Percentiles rank a stretch among this genome's conserved stretches.
Conservation (phyloP, 2,888 invertebrate genomes). For the Ormyrus rosae region DNA sequence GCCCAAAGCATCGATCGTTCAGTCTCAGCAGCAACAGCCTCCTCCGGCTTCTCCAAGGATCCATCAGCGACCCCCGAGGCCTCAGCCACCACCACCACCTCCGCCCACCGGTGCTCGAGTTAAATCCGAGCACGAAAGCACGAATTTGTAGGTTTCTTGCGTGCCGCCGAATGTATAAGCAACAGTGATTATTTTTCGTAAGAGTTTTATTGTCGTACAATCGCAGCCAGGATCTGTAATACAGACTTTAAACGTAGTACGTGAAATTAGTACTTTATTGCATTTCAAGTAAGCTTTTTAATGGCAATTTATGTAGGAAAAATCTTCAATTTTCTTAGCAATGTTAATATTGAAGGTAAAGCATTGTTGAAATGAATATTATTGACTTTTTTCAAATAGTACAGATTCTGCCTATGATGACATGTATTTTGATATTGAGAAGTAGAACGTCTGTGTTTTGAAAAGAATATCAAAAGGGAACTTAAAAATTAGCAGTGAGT, state of each 20-base stretch:
- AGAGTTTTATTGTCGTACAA: not conserved
- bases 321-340: too few relatives aligned
- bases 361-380: not conserved
- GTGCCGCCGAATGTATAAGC: not conserved
- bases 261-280: too few relatives aligned
- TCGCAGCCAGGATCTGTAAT: constrained; percentile 14
- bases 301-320: too few relatives aligned
- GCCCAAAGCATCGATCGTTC: constrained; percentile 62
- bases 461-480: constrained; percentile 26
- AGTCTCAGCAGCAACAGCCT: constrained; percentile 61
- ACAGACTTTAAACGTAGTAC: not conserved
- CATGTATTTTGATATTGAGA: not conserved
- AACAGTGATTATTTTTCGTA: not conserved
- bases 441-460: constrained; percentile 9
- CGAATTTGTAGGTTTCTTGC: constrained; percentile 67
- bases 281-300: too few relatives aligned
- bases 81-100: constrained; percentile 74
- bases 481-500: constrained; percentile 4
- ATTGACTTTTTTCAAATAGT: not conserved
- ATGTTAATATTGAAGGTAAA: too few relatives aligned
- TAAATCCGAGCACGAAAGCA: constrained; percentile 73
- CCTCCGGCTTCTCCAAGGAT: constrained; percentile 71
- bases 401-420: constrained; percentile 20
- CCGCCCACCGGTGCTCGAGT: constrained; percentile 66
- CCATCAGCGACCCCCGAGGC: constrained; percentile 72